A percentile compares a stretch with the other conserved stretches of the same genome.
phyloP scores from a whole-genome alignment of 2,888 invertebrate genomes.

The Protula sp. region DNA sequence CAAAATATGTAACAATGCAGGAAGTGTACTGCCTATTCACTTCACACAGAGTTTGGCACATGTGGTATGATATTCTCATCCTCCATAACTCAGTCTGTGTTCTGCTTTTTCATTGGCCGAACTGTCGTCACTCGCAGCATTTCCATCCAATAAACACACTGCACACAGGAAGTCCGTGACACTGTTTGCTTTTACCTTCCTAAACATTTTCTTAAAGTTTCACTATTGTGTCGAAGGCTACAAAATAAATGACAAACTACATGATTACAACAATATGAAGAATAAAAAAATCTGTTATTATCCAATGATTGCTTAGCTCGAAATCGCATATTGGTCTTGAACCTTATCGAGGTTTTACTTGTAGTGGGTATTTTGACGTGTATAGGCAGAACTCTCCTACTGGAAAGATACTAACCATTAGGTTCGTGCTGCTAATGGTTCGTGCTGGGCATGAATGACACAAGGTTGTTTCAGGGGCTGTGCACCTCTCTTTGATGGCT shows the following conservation, averaged over 20 bases:
- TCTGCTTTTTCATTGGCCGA: constrained; percentile 14
- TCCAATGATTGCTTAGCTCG: background rate
- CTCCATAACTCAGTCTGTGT: constrained; percentile 56
- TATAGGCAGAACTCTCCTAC: background rate
- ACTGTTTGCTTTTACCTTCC: too few species aligned
- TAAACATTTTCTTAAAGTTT: too few species aligned
- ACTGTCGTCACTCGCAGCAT: constrained; percentile 42
- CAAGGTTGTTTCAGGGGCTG: constrained; percentile 47
- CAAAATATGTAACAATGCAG: too few species aligned
- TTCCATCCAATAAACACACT: constrained; percentile 59
- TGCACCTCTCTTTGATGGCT: constrained; percentile 42
- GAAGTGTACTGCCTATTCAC: constrained; percentile 60
- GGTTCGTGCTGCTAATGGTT: too few species aligned
- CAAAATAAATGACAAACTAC: too few species aligned
- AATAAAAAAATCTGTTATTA: too few species aligned
- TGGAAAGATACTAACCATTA: constrained; percentile 38
- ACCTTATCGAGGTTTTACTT: too few species aligned
- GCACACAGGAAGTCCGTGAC: too few species aligned
- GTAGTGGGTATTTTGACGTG: too few species aligned
- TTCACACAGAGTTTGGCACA: constrained; percentile 65
- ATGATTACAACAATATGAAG: too few species aligned
- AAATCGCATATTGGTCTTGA: background rate
- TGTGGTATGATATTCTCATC: constrained; percentile 60
- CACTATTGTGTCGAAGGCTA: too few species aligned
- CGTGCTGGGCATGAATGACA: constrained; percentile 48